Evolutionary conservation across 35 echinoderm and acorn worm species (phyloP).

Genomic region (Diadema setosum): DNA sequence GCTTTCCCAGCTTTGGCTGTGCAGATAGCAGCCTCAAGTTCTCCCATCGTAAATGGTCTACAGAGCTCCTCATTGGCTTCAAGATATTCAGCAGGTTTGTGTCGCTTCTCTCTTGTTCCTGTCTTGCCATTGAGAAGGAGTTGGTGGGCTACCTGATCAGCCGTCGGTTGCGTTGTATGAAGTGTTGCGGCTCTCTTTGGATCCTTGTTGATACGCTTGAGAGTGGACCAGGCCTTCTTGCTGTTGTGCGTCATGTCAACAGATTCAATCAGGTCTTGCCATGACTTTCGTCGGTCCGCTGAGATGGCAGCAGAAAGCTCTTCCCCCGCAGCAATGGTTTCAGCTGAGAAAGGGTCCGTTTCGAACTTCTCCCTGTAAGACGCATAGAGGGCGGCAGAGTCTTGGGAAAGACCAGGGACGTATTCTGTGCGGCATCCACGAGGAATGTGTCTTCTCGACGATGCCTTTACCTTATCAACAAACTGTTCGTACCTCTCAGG

Average conservation of each 20-base stretch:
- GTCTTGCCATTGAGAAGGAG: not conserved
- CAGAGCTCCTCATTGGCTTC: not conserved
- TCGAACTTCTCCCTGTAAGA: not conserved
- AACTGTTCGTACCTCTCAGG: not conserved
- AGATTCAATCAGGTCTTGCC: slow-evolving; percentile 12
- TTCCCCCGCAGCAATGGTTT: not conserved
- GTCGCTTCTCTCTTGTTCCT: not conserved
- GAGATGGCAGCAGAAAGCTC: slow-evolving; percentile 2
- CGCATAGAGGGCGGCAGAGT: not conserved
- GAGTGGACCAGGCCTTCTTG: not conserved
- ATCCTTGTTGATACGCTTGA: slow-evolving; percentile 22
- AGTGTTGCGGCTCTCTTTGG: not conserved
- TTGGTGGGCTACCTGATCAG: slow-evolving; percentile 16
- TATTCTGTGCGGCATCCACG: not conserved
- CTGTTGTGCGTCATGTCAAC: slow-evolving; percentile 13
- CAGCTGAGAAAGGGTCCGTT: slow-evolving; percentile 13
- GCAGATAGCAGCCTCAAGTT: not conserved
- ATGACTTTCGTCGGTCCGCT: slow-evolving; percentile 4
- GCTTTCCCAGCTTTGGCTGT: not conserved
- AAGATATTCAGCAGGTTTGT: not conserved
- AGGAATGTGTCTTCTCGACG: not conserved
- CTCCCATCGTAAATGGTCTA: not conserved
- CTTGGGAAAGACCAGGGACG: not conserved
- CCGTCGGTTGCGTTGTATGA: not conserved
- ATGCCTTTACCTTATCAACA: not conserved